A percentile compares a stretch with the other conserved stretches of the same genome.
Evolutionary conservation across 2,888 invertebrate genomes (phyloP).

Genomic region (Tipula lateralis): DNA sequence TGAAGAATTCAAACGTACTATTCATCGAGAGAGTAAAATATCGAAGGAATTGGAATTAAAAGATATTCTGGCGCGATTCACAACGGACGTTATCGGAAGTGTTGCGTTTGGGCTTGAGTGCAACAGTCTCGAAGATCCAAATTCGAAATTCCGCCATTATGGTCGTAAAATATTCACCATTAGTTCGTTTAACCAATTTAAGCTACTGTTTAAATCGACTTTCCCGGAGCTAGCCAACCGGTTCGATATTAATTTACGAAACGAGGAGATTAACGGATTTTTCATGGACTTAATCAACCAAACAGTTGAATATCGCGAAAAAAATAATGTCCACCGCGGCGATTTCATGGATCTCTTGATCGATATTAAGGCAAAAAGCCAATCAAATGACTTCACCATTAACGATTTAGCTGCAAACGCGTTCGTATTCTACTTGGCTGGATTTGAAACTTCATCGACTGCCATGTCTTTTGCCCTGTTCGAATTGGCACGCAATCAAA

Average conservation of each 20-base stretch:
- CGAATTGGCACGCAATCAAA: slow-evolving; percentile 46
- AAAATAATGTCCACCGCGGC: slow-evolving; percentile 44
- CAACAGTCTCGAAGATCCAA: slow-evolving; percentile 46
- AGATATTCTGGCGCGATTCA: slow-evolving; percentile 40
- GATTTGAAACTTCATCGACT: slow-evolving; percentile 50
- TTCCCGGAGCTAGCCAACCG: not conserved
- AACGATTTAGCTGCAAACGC: slow-evolving; percentile 46
- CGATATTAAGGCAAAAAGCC: slow-evolving; percentile 49
- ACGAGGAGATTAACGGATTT: slow-evolving; percentile 41
- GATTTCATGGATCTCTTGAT: slow-evolving; percentile 55
- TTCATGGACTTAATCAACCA: slow-evolving; percentile 45
- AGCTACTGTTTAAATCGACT: not conserved
- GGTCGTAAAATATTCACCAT: slow-evolving; percentile 35
- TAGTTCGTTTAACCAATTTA: not conserved
- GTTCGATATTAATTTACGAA: slow-evolving; percentile 38
- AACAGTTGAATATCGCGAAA: slow-evolving; percentile 45
- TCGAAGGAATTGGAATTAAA: slow-evolving; percentile 51
- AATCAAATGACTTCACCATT: not conserved
- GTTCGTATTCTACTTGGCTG: slow-evolving; percentile 50
- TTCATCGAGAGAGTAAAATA: slow-evolving; percentile 42
- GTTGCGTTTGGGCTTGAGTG: slow-evolving; percentile 49
- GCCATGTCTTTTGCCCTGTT: slow-evolving; percentile 46
- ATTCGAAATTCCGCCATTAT: slow-evolving; percentile 44
- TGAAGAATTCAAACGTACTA: slow-evolving; percentile 51
- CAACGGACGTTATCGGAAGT: slow-evolving; percentile 50